Evolutionary conservation across 64 coral and sea anemone species (phyloP), one percentile per base, ranked within the genome.

Genomic region (Montipora foliosa): DNA sequence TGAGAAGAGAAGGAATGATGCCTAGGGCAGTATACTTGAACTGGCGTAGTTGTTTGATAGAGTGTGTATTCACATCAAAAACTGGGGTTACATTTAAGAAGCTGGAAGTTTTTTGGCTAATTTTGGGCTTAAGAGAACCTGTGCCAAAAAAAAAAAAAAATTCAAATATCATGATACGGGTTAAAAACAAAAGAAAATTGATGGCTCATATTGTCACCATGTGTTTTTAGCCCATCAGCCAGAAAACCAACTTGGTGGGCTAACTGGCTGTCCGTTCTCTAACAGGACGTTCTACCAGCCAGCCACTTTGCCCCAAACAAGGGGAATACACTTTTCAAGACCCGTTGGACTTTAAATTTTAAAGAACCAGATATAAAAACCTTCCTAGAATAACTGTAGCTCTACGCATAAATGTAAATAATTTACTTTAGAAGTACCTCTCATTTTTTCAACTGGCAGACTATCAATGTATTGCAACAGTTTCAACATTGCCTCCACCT

Each of bases 31-130:
- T 79, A 19, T 96, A 99, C 52, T 96, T 99, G 64, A 99, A 99
- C 76, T 96, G 95, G 53, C 92, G 64, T 7, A 99, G 94, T 5
- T 99, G 92, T 92, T 99, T 99, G 16, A 89, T 89, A 61, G 95
- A 90, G 76, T 96, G 98, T 14, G 66, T 48, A 22, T 96, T 61
- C 21, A 96, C 87, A 85, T 99, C 94, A 92, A 99, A 99, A 22
- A 99, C 79, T 57, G 92, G 84, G 8, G 84, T 83, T 5, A 66
- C 69, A 46, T 46, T 48, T 4, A 69, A 53, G 59, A 93, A 93
- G 8, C 61, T 50, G 5, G 58, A 50, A 68, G 75, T 0, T 72
- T 64, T 87, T 49, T 76, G 17, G 66, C 62, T 49, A 66, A 86
- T 86, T 22, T 64, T 86, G 47, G 66, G 82, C 66, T 86, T 71